Conservation (phyloP, 2,888 invertebrate genomes). For the Pyrrhosoma nymphula region DNA sequence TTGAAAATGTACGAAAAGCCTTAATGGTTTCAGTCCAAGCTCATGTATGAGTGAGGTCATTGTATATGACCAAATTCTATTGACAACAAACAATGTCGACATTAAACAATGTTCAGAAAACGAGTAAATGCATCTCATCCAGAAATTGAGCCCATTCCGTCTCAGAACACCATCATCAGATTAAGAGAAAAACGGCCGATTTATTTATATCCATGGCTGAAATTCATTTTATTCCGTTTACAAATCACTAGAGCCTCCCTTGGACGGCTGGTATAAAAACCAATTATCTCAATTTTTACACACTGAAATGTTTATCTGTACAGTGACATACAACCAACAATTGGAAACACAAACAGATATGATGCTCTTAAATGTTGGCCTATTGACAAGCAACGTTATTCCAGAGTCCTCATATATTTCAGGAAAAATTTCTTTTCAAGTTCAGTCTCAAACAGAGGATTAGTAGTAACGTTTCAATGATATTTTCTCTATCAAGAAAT, state of each 20-base stretch:
- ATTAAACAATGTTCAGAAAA: not conserved
- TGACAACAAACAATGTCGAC: not conserved
- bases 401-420: not conserved
- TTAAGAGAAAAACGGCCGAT: slow-evolving; percentile 25
- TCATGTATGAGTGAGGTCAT: not conserved
- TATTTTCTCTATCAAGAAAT: not conserved
- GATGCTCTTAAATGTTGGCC: slow-evolving; percentile 34
- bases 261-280: slow-evolving; percentile 65
- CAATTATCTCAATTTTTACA: slow-evolving; percentile 38
- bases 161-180: not conserved
- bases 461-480: not conserved
- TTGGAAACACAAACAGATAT: slow-evolving; percentile 36
- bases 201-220: slow-evolving; percentile 29
- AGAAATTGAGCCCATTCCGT: not conserved
- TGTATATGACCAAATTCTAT: not conserved
- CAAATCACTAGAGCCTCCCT: slow-evolving; percentile 45
- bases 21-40: not conserved
- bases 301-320: slow-evolving; percentile 49
- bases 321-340: slow-evolving; percentile 46
- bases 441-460: slow-evolving; percentile 57
- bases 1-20: not conserved
- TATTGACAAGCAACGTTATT: slow-evolving; percentile 33
- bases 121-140: not conserved
- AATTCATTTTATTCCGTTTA: slow-evolving; percentile 6
- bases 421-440: not conserved